Evolutionary conservation across 2,797 vertebrate genomes (phyloP).

Genomic region (Spinibarbus caldwelli): DNA sequence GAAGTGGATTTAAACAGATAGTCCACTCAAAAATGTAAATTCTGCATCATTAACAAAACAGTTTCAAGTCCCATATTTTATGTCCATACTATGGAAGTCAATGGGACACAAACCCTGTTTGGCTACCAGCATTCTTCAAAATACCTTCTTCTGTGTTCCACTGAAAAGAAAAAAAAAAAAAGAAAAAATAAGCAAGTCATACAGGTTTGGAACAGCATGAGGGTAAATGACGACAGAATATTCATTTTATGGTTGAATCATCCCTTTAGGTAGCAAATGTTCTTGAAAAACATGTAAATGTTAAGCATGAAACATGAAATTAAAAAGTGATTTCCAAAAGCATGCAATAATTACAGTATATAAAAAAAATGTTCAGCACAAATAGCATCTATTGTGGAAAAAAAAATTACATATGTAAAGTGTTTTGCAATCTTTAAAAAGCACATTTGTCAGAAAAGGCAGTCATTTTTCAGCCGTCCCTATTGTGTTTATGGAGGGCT

Average conservation of each 20-base stretch:
- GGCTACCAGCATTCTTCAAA: background rate
- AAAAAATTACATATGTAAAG: background rate
- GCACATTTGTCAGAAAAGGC: conserved; percentile 55
- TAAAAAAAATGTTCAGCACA: background rate
- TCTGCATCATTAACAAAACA: background rate
- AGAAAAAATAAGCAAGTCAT: background rate
- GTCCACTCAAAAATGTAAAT: background rate
- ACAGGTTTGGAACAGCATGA: background rate
- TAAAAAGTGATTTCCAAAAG: background rate
- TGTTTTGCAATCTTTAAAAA: conserved; percentile 27
- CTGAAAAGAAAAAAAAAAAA: no score
- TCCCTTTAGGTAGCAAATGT: background rate
- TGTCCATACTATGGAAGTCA: background rate
- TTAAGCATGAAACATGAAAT: background rate
- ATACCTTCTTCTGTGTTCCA: background rate
- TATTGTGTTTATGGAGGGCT: conserved; percentile 70
- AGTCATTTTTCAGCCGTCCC: conserved; percentile 66
- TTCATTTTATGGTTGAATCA: background rate
- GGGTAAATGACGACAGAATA: background rate
- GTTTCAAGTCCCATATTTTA: background rate
- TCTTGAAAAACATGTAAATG: background rate
- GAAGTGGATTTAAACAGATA: background rate
- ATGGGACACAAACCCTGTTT: background rate
- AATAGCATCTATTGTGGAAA: background rate
- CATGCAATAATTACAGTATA: background rate